phyloP scores from a whole-genome alignment of 2,113 vertebrate genomes.

The Nyctibius bracteatus region DNA sequence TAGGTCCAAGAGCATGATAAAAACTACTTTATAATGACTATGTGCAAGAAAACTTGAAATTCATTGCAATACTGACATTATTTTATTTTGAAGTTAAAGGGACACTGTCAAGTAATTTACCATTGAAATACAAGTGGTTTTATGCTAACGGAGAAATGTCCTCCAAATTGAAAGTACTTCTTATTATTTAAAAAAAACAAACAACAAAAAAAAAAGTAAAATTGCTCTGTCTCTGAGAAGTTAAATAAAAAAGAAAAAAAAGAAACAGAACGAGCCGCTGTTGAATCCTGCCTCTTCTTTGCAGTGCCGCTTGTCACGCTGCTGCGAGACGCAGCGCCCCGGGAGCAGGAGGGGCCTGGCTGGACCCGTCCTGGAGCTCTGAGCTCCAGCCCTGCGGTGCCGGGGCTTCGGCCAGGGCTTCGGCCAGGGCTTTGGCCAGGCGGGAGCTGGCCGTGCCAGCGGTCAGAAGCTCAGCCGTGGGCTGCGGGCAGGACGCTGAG shows the following conservation, averaged over 20 bases:
- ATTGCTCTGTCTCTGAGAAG: constrained; percentile 21
- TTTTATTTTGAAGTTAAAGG: constrained; percentile 74
- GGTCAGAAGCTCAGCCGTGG: not conserved
- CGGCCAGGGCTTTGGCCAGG: constrained; percentile 5
- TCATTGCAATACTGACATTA: constrained; percentile 78
- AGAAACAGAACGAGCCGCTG: constrained; percentile 7
- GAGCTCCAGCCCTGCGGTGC: too few relatives aligned
- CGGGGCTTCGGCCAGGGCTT: too few relatives aligned
- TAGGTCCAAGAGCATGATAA: constrained; percentile 76
- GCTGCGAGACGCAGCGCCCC: constrained; percentile 48
- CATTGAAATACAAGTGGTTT: constrained; percentile 27
- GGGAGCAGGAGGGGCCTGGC: constrained; percentile 54
- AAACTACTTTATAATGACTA: constrained; percentile 74
- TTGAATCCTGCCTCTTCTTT: constrained; percentile 67
- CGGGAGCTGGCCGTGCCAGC: not conserved
- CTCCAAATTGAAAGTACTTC: constrained; percentile 54
- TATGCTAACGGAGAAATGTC: constrained; percentile 47
- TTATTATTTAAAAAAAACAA: not conserved
- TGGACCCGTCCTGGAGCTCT: constrained; percentile 34
- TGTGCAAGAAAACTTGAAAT: constrained; percentile 82
- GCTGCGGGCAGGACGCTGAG: not conserved
- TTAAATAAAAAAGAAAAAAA: not conserved
- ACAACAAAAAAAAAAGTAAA: too few relatives aligned
- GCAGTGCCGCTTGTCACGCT: constrained; percentile 6
- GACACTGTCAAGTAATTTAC: constrained; percentile 80